Evolutionary conservation across 2,797 vertebrate genomes (phyloP).

Genomic region (Pangasius macronema): DNA sequence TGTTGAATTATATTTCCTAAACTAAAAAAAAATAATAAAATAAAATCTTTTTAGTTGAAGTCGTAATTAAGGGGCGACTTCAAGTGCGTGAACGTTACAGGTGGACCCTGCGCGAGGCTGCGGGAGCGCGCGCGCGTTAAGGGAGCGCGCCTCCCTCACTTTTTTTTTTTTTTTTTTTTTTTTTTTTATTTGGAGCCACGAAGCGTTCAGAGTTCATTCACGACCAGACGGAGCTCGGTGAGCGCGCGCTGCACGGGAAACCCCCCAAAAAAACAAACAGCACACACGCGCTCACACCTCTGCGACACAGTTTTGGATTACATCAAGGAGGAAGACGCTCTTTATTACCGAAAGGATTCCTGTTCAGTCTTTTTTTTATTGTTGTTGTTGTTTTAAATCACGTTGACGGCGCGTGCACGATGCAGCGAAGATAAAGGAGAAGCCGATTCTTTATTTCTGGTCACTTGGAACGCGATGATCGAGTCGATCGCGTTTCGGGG

Average conservation of each 20-base stretch:
- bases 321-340: not conserved
- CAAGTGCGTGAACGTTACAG: not conserved
- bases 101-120: not conserved
- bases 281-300: not conserved
- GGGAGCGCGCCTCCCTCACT: slow-evolving; percentile 32
- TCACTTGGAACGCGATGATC: slow-evolving; percentile 20
- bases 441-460: no score
- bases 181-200: slow-evolving; percentile 50
- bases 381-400: not conserved
- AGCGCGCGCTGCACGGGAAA: slow-evolving; percentile 15
- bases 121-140: slow-evolving; percentile 26
- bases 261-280: not conserved
- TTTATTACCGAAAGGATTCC: not conserved
- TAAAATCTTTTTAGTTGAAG: not conserved
- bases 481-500: slow-evolving; percentile 15
- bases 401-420: slow-evolving; percentile 7
- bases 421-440: slow-evolving; percentile 8
- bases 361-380: not conserved
- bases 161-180: slow-evolving; percentile 29
- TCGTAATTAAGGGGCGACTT: not conserved
- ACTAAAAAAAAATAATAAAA: not conserved
- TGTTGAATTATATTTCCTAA: not conserved
- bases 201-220: slow-evolving; percentile 47
- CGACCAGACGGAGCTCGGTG: slow-evolving; percentile 12
- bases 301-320: not conserved